Base-by-base conservation (phyloP, 2,888 invertebrate genomes). In the Sinohyriopsis cumingii region DNA sequence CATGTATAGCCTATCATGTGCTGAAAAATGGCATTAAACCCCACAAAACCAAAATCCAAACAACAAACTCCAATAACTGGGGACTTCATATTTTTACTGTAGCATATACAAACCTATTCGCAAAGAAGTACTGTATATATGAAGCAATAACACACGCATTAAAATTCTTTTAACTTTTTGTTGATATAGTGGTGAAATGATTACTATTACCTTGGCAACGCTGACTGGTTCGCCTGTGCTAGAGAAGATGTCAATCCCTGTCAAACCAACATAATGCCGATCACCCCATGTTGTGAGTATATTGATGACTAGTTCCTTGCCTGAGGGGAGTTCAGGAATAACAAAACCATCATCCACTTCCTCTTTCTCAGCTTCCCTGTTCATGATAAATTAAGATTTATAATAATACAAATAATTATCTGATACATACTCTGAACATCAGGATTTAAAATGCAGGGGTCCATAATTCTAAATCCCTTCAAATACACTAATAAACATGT, bases 281-380 rank as follows among this genome's bases (percentile, higher is more conserved):
- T 95, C 95, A 15, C 95, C 95, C 95, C 95, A 95, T 54, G 95
- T 92, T 90, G 87, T 81, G 56, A 76, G 73, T 77, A 95, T 94
- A 87, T 94, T 93, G 67, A 95, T 90, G 76, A 92, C 92, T 82
- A 95, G 86, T 68, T 92, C 89, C 82, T 92, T 90, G n/a, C 95
- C 95, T 75, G 90, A 90, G 0, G 95, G 95, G 79, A 95, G 90
- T 89, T 95, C 94, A 0, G 95, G 95, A 75, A 95, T 95, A 59
- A 94, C 91, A 87, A 95, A 95, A 33, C 79, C 81, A 24, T 88
- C 88, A 72, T 77, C 80, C n/a, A 5, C 15, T 45, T 62, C 20
- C 25, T 45, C 45, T 45, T 45, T 3, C 45, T 45, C 45, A 45
- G 15, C 45, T 45, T 45, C 45, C 15, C 45, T 45, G 45, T 45